Evolutionary conservation across 23 tunicate species (phyloP).

Genomic region (Phallusia fumigata): DNA sequence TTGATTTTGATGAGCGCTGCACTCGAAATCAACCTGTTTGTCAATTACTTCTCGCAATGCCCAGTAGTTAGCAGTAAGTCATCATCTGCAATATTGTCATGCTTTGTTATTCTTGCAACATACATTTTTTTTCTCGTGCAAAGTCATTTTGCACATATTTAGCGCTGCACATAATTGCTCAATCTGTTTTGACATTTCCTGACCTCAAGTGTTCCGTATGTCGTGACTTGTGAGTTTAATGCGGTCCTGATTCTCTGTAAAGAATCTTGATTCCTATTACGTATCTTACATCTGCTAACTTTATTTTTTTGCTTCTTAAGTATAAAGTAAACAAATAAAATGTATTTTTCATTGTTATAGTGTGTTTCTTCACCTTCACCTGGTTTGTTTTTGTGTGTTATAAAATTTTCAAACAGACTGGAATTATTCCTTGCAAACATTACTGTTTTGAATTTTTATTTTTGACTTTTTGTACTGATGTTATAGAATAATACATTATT

Average conservation of each 20-base stretch:
- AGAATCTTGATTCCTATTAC: background rate
- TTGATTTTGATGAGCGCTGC: conserved; percentile 77
- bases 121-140: background rate
- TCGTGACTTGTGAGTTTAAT: too few relatives aligned
- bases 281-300: background rate
- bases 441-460: too few relatives aligned
- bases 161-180: background rate
- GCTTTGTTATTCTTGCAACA: background rate
- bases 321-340: too few relatives aligned
- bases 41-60: conserved; percentile 69
- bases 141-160: background rate
- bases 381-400: too few relatives aligned
- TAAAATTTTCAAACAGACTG: too few relatives aligned
- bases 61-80: conserved; percentile 74
- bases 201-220: background rate
- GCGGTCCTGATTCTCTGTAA: too few relatives aligned
- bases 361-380: too few relatives aligned
- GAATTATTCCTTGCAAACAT: too few relatives aligned
- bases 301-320: too few relatives aligned
- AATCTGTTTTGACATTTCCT: background rate
- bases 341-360: too few relatives aligned
- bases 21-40: conserved; percentile 52
- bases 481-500: too few relatives aligned
- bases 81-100: background rate
- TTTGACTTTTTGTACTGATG: too few relatives aligned